A percentile compares a stretch with the other conserved stretches of the same genome.
Evolutionary conservation across 2,888 invertebrate genomes (phyloP).

Genomic region (Nipponacmea schrenckii): DNA sequence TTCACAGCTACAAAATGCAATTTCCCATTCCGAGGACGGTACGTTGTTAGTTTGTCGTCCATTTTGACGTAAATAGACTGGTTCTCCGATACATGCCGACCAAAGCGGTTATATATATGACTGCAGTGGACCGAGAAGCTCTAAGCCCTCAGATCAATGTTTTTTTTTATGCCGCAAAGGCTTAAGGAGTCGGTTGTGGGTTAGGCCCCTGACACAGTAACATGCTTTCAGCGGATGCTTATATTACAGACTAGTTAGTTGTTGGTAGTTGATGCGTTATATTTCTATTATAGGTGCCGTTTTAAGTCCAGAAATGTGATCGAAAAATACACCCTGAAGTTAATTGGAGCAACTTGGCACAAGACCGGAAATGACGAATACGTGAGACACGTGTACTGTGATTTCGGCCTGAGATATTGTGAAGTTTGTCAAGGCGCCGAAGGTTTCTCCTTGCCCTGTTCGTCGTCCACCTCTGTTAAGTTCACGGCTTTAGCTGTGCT

Average conservation of each 20-base stretch:
- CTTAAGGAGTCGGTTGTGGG: too few relatives aligned
- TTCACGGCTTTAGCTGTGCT: too few relatives aligned
- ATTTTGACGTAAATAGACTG: not conserved
- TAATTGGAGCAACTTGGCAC: constrained; percentile 36
- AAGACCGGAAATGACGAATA: constrained; percentile 33
- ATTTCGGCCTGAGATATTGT: constrained; percentile 22
- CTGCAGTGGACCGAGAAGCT: too few relatives aligned
- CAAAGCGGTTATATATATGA: too few relatives aligned
- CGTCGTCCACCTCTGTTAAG: constrained; percentile 10
- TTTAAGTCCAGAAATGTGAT: constrained; percentile 31
- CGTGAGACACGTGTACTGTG: constrained; percentile 31
- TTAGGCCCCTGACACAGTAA: too few relatives aligned
- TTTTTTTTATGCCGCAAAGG: too few relatives aligned
- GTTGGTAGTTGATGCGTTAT: too few relatives aligned
- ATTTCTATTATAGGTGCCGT: constrained; percentile 26
- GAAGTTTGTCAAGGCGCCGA: constrained; percentile 29
- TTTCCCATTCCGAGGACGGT: constrained; percentile 32
- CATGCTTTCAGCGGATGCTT: too few relatives aligned
- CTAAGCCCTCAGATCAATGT: too few relatives aligned
- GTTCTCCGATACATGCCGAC: not conserved
- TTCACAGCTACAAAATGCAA: constrained; percentile 26
- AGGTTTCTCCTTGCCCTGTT: constrained; percentile 31
- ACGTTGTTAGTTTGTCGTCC: not conserved
- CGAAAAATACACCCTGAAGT: constrained; percentile 22
- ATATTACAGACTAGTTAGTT: too few relatives aligned